Percentiles rank a stretch among this genome's conserved stretches.
These are phyloP conservation scores for Drosophila obscura DNA, from an alignment of 1,140 invertebrate species.

Conservation along the genomic window DNA sequence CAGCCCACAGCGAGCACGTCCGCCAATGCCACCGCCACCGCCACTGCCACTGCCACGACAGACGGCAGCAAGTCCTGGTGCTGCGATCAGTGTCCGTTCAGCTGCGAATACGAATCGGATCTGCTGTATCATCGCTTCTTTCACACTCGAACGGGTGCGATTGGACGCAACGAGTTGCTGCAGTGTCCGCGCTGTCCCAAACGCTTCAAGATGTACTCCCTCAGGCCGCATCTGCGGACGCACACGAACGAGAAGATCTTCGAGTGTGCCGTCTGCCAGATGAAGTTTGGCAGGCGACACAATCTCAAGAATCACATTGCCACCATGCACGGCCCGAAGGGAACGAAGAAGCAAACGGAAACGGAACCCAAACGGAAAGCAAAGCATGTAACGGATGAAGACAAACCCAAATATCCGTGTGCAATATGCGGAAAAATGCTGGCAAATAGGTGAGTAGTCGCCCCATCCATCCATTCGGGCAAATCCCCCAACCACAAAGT, in stretches of 20 bases:
- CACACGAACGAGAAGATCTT: conserved; percentile 92
- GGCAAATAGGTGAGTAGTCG: conserved; percentile 86
- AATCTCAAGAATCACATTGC: conserved; percentile 86
- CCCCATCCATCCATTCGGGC: no score
- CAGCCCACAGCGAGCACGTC: conserved; percentile 83
- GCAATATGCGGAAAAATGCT: conserved; percentile 87
- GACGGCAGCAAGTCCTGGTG: conserved; percentile 23
- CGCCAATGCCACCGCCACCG: not conserved
- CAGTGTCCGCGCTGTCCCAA: conserved; percentile 88
- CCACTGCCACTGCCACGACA: not conserved
- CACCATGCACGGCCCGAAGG: conserved; percentile 78
- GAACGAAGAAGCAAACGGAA: not conserved
- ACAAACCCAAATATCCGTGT: conserved; percentile 84
- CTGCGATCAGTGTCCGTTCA: conserved; percentile 70
- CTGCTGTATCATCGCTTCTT: conserved; percentile 73
- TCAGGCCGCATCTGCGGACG: conserved; percentile 88
- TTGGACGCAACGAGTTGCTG: conserved; percentile 84
- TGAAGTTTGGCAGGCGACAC: conserved; percentile 88
- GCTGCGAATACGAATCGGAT: conserved; percentile 66
- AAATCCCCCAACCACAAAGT: conserved; percentile 8
- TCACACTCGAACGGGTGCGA: conserved; percentile 71
- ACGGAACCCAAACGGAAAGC: not conserved
- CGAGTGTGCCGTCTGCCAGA: conserved; percentile 86
- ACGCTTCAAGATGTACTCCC: conserved; percentile 88
- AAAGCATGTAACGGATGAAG: not conserved